These are phyloP conservation scores for Tupaia tana DNA, from an alignment of 2,113 vertebrate species.

Conservation along the genomic window DNA sequence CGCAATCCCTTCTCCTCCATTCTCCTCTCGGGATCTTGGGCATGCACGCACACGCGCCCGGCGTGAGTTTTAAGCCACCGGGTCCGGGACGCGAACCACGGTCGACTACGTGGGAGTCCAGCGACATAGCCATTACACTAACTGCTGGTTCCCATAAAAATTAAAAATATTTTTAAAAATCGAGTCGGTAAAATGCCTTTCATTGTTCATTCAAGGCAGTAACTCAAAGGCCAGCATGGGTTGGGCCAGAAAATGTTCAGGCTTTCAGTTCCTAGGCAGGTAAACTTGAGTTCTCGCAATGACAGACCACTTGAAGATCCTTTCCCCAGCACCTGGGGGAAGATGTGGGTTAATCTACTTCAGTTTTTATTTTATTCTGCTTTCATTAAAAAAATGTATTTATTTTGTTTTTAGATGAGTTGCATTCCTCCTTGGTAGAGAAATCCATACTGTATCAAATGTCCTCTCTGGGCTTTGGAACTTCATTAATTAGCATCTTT, in stretches of 20 bases:
- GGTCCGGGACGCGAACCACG: too few relatives aligned
- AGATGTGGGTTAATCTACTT: conserved; percentile 82
- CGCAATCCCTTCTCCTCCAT: too few relatives aligned
- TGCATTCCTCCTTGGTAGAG: conserved; percentile 78
- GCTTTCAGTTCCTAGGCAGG: background rate
- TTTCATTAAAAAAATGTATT: background rate
- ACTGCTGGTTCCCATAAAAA: too few relatives aligned
- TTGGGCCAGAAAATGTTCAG: conserved; percentile 32
- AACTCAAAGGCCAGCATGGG: background rate
- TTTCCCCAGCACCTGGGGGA: conserved; percentile 62
- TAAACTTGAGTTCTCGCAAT: background rate
- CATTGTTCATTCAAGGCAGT: background rate
- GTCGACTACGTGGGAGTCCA: too few relatives aligned
- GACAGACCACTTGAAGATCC: conserved; percentile 60
- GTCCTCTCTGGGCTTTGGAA: conserved; percentile 86
- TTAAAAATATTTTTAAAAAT: too few relatives aligned
- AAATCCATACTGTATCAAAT: conserved; percentile 80
- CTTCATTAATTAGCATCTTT: conserved; percentile 90
- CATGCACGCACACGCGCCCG: too few relatives aligned
- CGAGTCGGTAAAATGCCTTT: fast-evolving
- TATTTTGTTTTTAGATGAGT: conserved; percentile 66
- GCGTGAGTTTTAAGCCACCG: too few relatives aligned
- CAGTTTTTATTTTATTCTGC: conserved; percentile 82
- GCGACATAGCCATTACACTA: too few relatives aligned
- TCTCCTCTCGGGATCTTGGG: too few relatives aligned